These are phyloP conservation scores for Pseudachorutes palmiensis DNA, from an alignment of 1,140 invertebrate genomes.

Conservation along the genomic window DNA sequence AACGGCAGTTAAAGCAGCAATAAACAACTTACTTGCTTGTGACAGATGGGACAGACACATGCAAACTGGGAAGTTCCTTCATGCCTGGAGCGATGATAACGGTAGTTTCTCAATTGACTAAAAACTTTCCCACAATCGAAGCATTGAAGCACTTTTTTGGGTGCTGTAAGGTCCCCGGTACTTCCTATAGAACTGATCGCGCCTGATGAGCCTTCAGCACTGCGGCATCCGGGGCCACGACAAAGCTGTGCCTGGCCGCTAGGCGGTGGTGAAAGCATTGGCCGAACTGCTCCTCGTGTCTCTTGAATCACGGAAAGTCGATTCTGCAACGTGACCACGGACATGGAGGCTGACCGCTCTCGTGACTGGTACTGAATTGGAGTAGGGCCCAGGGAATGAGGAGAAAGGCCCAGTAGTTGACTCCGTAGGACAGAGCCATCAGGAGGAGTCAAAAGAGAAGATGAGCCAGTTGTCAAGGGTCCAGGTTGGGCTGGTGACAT, in stretches of 20 bases:
- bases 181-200: neutral
- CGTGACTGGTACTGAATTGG: neutral
- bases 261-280: neutral
- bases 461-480: too few species aligned
- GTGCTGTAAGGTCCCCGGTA: neutral
- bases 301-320: neutral
- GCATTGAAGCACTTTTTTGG: constrained; percentile 62
- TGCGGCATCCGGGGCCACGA: neutral
- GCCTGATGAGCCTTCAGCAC: neutral
- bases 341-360: neutral
- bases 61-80: constrained; percentile 65
- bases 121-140: constrained; percentile 68
- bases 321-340: neutral
- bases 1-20: neutral
- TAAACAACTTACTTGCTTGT: constrained; percentile 57
- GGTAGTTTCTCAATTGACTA: constrained; percentile 65
- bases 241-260: neutral
- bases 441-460: too few species aligned
- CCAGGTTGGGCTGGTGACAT: neutral
- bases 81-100: constrained; percentile 65
- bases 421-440: neutral
- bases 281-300: neutral
- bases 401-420: neutral
- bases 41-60: constrained; percentile 63
- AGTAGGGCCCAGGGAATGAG: neutral